A percentile compares a stretch with the other conserved stretches of the same genome.
Conservation (phyloP, 2,888 invertebrate genomes). For the Apamea monoglypha region DNA sequence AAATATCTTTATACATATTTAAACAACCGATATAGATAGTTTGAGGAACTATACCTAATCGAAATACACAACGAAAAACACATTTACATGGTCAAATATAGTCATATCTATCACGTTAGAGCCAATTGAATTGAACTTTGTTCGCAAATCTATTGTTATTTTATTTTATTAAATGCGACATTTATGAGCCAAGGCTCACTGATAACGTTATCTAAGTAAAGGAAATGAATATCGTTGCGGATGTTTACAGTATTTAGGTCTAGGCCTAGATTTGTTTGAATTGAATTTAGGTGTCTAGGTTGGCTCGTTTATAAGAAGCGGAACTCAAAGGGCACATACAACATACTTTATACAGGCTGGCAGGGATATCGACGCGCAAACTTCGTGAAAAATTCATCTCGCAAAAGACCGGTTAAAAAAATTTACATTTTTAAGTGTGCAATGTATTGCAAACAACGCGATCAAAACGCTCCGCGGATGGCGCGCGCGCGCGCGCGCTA, state of each 20-base stretch:
- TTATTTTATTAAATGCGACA: slow-evolving; percentile 41
- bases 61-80: slow-evolving; percentile 3
- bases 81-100: neutral
- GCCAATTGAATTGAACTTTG: slow-evolving; percentile 65
- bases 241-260: slow-evolving; percentile 24
- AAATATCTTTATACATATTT: neutral
- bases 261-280: slow-evolving; percentile 2
- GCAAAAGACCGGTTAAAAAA: too few species aligned
- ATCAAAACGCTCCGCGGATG: too few species aligned
- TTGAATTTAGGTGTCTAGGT: slow-evolving; percentile 28
- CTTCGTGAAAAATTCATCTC: too few species aligned
- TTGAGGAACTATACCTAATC: too few species aligned
- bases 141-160: slow-evolving; percentile 36
- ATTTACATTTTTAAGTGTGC: too few species aligned
- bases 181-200: slow-evolving; percentile 65
- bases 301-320: neutral
- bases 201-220: slow-evolving; percentile 55
- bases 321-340: neutral
- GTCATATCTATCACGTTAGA: slow-evolving; percentile 41
- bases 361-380: too few species aligned
- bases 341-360: too few species aligned
- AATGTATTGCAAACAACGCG: too few species aligned
- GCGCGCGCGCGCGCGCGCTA: too few species aligned
- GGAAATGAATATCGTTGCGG: slow-evolving; percentile 38
- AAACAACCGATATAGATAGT: neutral